Evolutionary conservation across 2,797 vertebrate species (phyloP).

Genomic region (Tapirus indicus): DNA sequence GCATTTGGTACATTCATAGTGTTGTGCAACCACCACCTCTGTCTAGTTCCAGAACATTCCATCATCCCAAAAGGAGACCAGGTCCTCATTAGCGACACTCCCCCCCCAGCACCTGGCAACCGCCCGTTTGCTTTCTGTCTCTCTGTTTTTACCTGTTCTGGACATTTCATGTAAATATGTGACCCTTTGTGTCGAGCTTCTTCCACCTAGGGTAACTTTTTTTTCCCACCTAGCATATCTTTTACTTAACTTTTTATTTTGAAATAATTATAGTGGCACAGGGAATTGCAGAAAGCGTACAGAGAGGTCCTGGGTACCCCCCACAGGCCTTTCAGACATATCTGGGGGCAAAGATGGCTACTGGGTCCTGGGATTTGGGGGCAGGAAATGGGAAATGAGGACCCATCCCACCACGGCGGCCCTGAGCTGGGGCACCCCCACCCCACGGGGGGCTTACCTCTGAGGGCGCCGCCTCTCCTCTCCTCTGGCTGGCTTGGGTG

Average conservation of each 20-base stretch:
- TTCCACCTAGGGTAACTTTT: not conserved
- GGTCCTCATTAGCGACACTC: not conserved
- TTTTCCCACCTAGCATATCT: not conserved
- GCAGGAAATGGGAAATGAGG: not conserved
- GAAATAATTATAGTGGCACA: not conserved
- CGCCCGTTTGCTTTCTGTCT: not conserved
- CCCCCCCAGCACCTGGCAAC: not conserved
- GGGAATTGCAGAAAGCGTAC: not conserved
- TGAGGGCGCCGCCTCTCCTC: not conserved
- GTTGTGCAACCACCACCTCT: not conserved
- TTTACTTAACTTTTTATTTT: not conserved
- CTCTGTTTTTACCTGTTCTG: not conserved
- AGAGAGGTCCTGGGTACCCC: rapidly evolving
- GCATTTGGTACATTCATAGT: not conserved
- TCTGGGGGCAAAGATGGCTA: not conserved
- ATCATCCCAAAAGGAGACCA: not conserved
- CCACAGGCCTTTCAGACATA: not conserved
- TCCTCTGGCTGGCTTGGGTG: not conserved
- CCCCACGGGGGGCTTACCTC: slow-evolving; percentile 56
- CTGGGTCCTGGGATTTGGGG: not conserved
- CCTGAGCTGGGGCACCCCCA: not conserved
- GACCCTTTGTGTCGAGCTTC: not conserved
- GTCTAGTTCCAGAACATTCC: not conserved
- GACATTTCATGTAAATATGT: not conserved
- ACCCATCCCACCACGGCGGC: rapidly evolving